A percentile compares a stretch with the other conserved stretches of the same genome.
phyloP scores from a whole-genome alignment of 2,888 invertebrate genomes.

The Rugalucina vietnamica region DNA sequence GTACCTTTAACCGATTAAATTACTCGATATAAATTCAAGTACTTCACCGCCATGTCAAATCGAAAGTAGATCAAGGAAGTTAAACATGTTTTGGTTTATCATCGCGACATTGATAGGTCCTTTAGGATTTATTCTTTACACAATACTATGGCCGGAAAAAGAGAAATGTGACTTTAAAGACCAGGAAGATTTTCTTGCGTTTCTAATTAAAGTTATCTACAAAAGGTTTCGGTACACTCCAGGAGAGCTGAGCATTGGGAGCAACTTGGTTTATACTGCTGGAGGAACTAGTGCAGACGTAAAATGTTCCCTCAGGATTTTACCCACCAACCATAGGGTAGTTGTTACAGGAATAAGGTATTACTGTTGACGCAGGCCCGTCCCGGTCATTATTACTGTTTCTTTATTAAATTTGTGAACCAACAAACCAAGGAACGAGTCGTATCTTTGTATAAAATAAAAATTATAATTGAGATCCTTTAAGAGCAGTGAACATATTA shows the following conservation, averaged over 20 bases:
- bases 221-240: conserved; percentile 21
- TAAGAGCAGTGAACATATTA: no score
- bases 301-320: conserved; percentile 25
- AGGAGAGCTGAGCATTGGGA: conserved; percentile 32
- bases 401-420: no score
- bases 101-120: neutral
- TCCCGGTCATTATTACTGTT: neutral
- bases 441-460: no score
- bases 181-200: neutral
- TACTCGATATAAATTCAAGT: no score
- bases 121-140: neutral
- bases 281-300: conserved; percentile 18
- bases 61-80: neutral
- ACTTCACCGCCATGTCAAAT: no score
- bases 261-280: conserved; percentile 36
- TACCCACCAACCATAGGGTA: conserved; percentile 39
- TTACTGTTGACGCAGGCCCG: neutral
- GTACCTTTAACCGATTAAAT: no score
- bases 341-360: conserved; percentile 37
- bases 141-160: neutral
- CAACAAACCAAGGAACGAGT: no score
- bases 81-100: neutral
- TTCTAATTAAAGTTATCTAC: conserved; percentile 34
- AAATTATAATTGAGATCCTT: no score
- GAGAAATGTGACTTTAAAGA: neutral